Evolutionary conservation across 1,140 invertebrate genomes (phyloP), one percentile per base, ranked within the genome.

Genomic region (Drosophila miranda): DNA sequence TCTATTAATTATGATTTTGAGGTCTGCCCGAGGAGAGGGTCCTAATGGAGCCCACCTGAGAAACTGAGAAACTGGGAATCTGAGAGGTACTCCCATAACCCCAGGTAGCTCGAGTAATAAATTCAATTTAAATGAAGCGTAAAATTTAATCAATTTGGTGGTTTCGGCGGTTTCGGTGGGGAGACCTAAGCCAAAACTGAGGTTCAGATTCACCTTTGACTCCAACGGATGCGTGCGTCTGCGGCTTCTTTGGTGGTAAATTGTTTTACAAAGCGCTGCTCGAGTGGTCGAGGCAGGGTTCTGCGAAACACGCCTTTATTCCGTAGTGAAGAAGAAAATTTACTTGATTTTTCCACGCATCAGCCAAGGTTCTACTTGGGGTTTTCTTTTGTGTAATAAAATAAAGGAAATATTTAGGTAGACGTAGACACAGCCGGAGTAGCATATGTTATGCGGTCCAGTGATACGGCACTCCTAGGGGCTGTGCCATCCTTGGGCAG

Each of bases 111-210:
- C 61, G 21, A 19, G 53, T 78, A 82, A 87, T 82, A 87, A 87
- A 87, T 87, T 87, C 82, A 87, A 87, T 87, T 87, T 87, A 87
- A 87, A 87, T 87, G 78, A 87, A 87, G 82, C 82, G 82, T 81
- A 82, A 87, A 87, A 87, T 87, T 87, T 83, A 87, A 87, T 87
- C 82, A 87, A 81, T 74, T 86, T 60, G 50, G 72, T 59, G 81
- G 80, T 59, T 78, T 67, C 44, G 34, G 34, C 2, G 19, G 19
- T 19, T 19, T 19, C 19, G 19, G 42, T 69, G 48, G 19, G 43
- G 8, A 30, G 30, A 30, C 30, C 2, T 9, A 30, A 30, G 7
- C 30, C 2, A 9, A 58, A 54, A 49, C 56, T 38, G 34, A 44
- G 30, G 48, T 66, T 59, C 21, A 68, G 62, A 41, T 61, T 56